Conservation (phyloP, 2,797 vertebrate genomes). For the Coregonus ussuriensis region DNA sequence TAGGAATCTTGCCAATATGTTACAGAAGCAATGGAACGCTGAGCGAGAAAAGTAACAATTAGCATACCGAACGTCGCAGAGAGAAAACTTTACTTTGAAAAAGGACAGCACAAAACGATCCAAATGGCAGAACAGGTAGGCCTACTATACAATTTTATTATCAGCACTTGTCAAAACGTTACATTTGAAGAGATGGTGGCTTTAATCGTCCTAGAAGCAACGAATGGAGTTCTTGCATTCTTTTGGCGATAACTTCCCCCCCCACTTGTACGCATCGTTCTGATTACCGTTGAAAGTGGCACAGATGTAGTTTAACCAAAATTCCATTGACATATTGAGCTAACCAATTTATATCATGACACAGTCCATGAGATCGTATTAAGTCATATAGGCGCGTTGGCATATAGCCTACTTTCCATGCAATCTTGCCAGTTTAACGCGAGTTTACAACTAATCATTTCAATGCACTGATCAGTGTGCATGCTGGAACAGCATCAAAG, state of each 20-base stretch:
- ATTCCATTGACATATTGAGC: not conserved
- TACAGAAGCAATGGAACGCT: slow-evolving; percentile 60
- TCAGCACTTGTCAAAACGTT: not conserved
- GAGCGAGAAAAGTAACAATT: slow-evolving; percentile 55
- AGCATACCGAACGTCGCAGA: slow-evolving; percentile 44
- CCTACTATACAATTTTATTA: not conserved
- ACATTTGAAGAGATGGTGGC: too few species aligned
- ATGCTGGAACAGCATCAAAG: not conserved
- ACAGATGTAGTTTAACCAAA: not conserved
- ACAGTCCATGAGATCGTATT: not conserved
- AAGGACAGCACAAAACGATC: slow-evolving; percentile 26
- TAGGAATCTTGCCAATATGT: slow-evolving; percentile 69
- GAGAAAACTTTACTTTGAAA: slow-evolving; percentile 40
- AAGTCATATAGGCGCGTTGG: too few species aligned
- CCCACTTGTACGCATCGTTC: not conserved
- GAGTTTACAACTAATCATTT: not conserved
- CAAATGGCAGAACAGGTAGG: slow-evolving; percentile 73
- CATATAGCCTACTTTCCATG: too few species aligned
- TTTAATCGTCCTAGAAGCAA: not conserved
- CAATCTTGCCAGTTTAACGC: too few species aligned
- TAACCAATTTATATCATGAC: not conserved
- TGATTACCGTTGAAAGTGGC: not conserved
- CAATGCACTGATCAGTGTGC: not conserved
- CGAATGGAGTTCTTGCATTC: not conserved
- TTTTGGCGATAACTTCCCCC: not conserved